Evolutionary conservation across 1,140 invertebrate genomes (phyloP).

Genomic region (Microplitis demolitor): DNA sequence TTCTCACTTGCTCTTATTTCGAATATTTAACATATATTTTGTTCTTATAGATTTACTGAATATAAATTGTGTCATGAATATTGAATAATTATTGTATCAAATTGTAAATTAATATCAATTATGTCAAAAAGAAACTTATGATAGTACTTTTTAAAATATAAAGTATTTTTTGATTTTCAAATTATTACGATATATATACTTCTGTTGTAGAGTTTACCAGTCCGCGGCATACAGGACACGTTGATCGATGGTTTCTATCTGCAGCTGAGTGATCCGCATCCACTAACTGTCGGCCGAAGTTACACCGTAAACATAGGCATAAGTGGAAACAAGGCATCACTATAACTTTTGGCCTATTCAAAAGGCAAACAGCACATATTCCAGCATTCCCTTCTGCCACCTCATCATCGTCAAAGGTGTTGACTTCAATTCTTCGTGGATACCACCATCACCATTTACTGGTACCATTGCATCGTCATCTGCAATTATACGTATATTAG

Average conservation of each 20-base stretch:
- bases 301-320: neutral
- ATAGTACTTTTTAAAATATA: too few relatives aligned
- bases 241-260: neutral
- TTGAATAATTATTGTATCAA: too few relatives aligned
- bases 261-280: neutral
- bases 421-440: neutral
- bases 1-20: too few relatives aligned
- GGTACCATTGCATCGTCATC: neutral
- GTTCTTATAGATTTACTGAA: too few relatives aligned
- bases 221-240: neutral
- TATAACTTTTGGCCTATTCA: neutral
- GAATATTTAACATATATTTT: too few relatives aligned
- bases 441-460: neutral
- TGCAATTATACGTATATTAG: neutral
- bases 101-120: too few relatives aligned
- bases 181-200: too few relatives aligned
- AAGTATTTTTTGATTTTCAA: too few relatives aligned
- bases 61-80: too few relatives aligned
- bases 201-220: too few relatives aligned
- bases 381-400: neutral
- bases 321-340: neutral
- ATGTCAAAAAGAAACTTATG: too few relatives aligned
- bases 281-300: too few relatives aligned
- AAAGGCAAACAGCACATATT: neutral
- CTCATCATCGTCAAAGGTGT: neutral